Percentiles rank a stretch among this genome's conserved stretches.
phyloP scores from a whole-genome alignment of 1,140 invertebrate species.

The Drosophila suzukii region DNA sequence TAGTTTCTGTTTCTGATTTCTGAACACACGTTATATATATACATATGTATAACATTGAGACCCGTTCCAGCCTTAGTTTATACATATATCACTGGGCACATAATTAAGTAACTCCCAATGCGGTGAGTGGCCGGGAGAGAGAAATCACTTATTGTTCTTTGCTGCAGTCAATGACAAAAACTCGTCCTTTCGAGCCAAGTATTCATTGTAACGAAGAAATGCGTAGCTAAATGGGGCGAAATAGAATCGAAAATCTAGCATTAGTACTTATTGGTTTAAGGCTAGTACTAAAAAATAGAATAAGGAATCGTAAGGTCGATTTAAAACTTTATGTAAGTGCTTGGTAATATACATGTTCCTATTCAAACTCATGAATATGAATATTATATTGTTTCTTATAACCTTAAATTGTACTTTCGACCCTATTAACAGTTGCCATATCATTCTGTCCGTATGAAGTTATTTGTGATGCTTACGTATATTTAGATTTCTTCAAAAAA shows the following conservation, averaged over 20 bases:
- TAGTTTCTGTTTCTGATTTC: constrained; percentile 28
- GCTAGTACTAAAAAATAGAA: no score
- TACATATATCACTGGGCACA: constrained; percentile 58
- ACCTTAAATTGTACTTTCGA: no score
- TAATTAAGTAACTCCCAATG: constrained; percentile 21
- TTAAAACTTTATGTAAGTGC: no score
- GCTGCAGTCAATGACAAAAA: constrained; percentile 74
- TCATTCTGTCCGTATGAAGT: no score
- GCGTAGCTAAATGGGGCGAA: constrained; percentile 86
- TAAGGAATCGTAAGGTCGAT: no score
- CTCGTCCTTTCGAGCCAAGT: constrained; percentile 86
- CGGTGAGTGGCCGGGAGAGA: constrained; percentile 1
- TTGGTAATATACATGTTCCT: no score
- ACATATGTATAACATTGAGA: constrained; percentile 57
- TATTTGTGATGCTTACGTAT: no score
- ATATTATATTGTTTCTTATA: no score
- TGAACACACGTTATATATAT: constrained; percentile 67
- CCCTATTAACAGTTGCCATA: no score
- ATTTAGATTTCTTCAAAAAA: no score
- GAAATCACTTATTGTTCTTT: constrained; percentile 73
- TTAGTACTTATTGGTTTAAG: not conserved
- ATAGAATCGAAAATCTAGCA: not conserved
- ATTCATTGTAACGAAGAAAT: constrained; percentile 88
- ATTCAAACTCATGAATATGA: no score
- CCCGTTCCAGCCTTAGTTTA: constrained; percentile 64